These are phyloP conservation scores for Drosophila nannoptera DNA, from an alignment of 1,140 invertebrate genomes.

Conservation along the genomic window DNA sequence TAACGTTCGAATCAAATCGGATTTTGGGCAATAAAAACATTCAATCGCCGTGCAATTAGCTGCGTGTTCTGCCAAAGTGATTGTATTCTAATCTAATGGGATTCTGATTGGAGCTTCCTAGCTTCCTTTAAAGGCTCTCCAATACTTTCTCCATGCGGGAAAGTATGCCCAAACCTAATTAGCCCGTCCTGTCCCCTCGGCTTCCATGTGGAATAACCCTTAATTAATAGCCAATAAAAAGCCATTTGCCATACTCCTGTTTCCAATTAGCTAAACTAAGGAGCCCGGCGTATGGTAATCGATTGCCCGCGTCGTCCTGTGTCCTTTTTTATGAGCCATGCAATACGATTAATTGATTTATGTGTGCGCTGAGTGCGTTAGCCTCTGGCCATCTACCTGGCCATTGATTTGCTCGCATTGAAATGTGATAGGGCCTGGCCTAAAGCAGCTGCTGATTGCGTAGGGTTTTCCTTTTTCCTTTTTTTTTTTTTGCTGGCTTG, in stretches of 20 bases:
- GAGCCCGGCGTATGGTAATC: slow-evolving; percentile 15
- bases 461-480: too few relatives aligned
- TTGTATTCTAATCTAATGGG: not conserved
- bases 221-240: slow-evolving; percentile 22
- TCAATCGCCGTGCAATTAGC: too few relatives aligned
- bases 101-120: not conserved
- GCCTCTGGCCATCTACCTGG: slow-evolving; percentile 4
- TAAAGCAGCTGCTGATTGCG: not conserved
- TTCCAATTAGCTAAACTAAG: slow-evolving; percentile 19
- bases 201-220: slow-evolving; percentile 10
- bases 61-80: not conserved
- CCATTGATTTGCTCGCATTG: slow-evolving; percentile 9
- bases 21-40: too few relatives aligned
- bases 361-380: slow-evolving; percentile 2
- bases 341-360: slow-evolving; percentile 41
- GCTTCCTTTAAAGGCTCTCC: too few relatives aligned
- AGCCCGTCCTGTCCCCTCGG: too few relatives aligned
- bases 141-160: too few relatives aligned
- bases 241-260: slow-evolving; percentile 15
- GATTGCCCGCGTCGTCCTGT: slow-evolving; percentile 9
- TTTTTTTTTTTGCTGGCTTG: too few relatives aligned
- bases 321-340: slow-evolving; percentile 23
- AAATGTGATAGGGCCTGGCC: slow-evolving; percentile 25
- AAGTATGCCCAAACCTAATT: not conserved
- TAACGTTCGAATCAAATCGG: too few relatives aligned